Conservation (phyloP, 1,140 invertebrate species). For the Apis dorsata region DNA sequence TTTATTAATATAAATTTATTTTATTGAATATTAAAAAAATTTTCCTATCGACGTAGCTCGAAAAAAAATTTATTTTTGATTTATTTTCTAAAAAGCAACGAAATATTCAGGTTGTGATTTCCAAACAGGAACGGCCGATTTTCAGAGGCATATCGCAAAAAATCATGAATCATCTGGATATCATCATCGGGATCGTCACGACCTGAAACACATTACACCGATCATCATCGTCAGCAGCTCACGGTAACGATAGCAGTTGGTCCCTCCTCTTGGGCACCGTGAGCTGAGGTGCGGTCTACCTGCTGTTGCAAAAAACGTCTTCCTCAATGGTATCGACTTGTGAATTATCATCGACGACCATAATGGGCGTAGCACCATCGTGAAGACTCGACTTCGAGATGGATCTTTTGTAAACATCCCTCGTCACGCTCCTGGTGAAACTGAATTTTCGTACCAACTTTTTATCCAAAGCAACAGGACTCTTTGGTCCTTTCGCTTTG, state of each 20-base stretch:
- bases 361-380: conserved; percentile 85
- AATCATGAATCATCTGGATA: conserved; percentile 58
- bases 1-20: no score
- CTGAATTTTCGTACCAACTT: conserved; percentile 83
- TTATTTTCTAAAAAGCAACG: conserved; percentile 15
- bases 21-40: not conserved
- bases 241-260: conserved; percentile 69
- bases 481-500: conserved; percentile 77
- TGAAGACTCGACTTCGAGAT: conserved; percentile 82
- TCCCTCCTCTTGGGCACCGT: conserved; percentile 70
- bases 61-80: not conserved
- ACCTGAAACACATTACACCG: conserved; percentile 52
- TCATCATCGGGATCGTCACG: conserved; percentile 61
- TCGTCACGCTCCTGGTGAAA: conserved; percentile 85
- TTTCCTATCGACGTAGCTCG: not conserved
- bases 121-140: conserved; percentile 21
- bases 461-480: conserved; percentile 81
- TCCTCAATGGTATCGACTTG: conserved; percentile 75
- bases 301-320: conserved; percentile 75
- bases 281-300: conserved; percentile 75
- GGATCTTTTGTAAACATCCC: conserved; percentile 83
- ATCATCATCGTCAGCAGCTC: conserved; percentile 65
- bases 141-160: conserved; percentile 37
- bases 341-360: conserved; percentile 81
- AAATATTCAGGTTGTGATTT: not conserved